Base-by-base conservation (phyloP, 2,888 invertebrate genomes). In the Aquatica leii region DNA sequence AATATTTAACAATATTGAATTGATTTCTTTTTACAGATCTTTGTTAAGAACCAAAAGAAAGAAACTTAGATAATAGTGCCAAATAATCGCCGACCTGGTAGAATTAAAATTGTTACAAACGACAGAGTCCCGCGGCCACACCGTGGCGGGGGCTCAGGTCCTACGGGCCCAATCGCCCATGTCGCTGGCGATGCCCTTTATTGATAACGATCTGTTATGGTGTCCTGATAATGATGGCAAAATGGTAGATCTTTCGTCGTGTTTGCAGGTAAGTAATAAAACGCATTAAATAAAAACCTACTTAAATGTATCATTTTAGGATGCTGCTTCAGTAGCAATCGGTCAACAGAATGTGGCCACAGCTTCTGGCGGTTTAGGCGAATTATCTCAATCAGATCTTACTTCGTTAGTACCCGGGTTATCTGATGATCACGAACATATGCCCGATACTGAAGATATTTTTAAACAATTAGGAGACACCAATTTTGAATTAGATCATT, bases 211-310 rank as follows among this genome's bases (percentile, higher is more conserved):
- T 82, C 87, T 95, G 77, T 86, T 92, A 82, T 95, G 95, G 95
- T 93, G 94, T 86, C 93, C 94, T 80, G 95, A 95, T 86, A 94
- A 94, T 85, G 95, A 95, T 85, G 94, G 94, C 82, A 94, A 94
- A 83, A 94, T 95, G 90, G 94, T 94, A 78, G 95, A 95, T 82
- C 87, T 95, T 80, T 91, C 93, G 75, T 90, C 91, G 82, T 94
- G 94, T 85, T 88, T 95, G 78, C 92, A 92, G 88, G 94, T 93
- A 80, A 81, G 80, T 79, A 66, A 40, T 21, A 34, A 12, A 14
- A 41, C 17, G 11, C 24, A 11, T 35, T 48, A 17, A 17, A 12
- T 48, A 37, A 18, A 58, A 24, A 17, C n/a, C 9, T 50, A n/a
- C 4, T 12, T 0, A 48, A 9, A 18, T 35, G 15, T 41, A 41